phyloP scores from a whole-genome alignment of 1,140 invertebrate genomes.

The Hesperophylax magnus region DNA sequence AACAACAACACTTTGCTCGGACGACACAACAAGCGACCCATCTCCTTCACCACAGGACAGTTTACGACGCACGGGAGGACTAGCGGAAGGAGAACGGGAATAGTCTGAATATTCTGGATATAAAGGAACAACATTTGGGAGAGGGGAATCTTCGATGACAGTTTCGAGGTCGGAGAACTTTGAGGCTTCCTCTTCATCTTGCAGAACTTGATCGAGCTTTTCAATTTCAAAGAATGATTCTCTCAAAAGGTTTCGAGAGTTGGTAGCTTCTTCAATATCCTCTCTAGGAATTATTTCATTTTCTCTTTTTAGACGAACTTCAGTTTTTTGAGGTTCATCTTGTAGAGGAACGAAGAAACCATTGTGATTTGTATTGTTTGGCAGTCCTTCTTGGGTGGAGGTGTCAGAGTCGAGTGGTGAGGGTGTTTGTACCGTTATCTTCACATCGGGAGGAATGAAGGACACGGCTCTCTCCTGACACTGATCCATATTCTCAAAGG shows the following conservation, averaged over 20 bases:
- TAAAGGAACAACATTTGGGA: constrained; percentile 11
- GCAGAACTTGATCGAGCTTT: constrained; percentile 47
- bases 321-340: neutral
- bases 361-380: neutral
- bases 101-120: neutral
- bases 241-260: constrained; percentile 4
- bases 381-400: neutral
- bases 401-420: constrained; percentile 8
- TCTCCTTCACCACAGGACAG: constrained; percentile 21
- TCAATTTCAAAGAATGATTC: constrained; percentile 41
- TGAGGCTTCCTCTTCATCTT: constrained; percentile 52
- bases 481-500: constrained; percentile 45
- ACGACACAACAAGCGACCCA: constrained; percentile 34
- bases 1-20: constrained; percentile 55
- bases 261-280: constrained; percentile 10
- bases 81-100: neutral
- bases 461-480: constrained; percentile 41
- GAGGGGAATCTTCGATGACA: constrained; percentile 3
- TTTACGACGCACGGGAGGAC: neutral
- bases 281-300: constrained; percentile 1
- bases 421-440: constrained; percentile 24
- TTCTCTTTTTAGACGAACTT: constrained; percentile 5
- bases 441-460: constrained; percentile 19
- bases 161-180: neutral
- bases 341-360: constrained; percentile 3